Evolutionary conservation across 2,888 invertebrate genomes (phyloP).

Genomic region (Troglohyphantes excavatus): DNA sequence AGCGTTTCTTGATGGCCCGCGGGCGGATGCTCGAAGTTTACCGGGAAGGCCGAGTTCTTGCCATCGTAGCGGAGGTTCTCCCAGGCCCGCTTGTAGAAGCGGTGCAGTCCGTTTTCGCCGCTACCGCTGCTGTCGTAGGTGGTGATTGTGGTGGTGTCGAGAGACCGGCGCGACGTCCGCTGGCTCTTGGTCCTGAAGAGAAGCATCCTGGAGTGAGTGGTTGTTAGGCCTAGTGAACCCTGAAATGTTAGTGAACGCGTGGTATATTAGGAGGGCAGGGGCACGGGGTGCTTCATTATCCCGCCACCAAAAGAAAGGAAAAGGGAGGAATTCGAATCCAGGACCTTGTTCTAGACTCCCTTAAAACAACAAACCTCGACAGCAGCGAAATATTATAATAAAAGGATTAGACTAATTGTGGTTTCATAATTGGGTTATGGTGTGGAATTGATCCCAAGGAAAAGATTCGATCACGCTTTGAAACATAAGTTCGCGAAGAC

Average conservation of each 20-base stretch:
- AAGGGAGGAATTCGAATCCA: neutral
- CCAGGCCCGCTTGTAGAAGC: constrained; percentile 96
- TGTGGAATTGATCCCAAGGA: no score
- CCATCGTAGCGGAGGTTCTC: constrained; percentile 87
- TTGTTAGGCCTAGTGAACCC: constrained; percentile 78
- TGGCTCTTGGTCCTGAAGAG: constrained; percentile 86
- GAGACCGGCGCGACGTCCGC: constrained; percentile 91
- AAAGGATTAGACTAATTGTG: no score
- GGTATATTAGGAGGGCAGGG: constrained; percentile 74
- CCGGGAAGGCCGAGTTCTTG: constrained; percentile 72
- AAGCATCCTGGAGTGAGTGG: constrained; percentile 78
- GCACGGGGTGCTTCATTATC: constrained; percentile 65
- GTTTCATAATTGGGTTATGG: no score
- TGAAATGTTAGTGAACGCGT: constrained; percentile 79
- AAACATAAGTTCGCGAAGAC: no score
- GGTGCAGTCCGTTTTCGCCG: constrained; percentile 87
- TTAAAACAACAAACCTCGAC: no score
- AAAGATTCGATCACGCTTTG: no score
- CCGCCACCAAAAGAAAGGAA: constrained; percentile 69
- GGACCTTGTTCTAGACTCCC: constrained; percentile 47
- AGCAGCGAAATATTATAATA: no score
- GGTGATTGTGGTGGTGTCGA: constrained; percentile 94
- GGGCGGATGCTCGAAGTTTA: constrained; percentile 53
- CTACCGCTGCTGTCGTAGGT: constrained; percentile 87
- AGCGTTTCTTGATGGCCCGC: constrained; percentile 87